Evolutionary conservation across 2,888 invertebrate genomes (phyloP).

Genomic region (Eilema caniola): DNA sequence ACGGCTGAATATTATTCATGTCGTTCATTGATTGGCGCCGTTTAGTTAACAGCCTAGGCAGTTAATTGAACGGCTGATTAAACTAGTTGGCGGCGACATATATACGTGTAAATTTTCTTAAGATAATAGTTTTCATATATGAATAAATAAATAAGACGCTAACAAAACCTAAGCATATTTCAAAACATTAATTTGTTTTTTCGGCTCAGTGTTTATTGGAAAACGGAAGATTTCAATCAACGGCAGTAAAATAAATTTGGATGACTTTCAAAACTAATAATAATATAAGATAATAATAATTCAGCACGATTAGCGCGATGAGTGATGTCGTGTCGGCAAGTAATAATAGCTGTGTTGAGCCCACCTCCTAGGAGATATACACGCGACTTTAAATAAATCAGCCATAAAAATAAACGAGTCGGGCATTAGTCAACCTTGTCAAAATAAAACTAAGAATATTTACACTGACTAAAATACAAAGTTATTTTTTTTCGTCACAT

Average conservation of each 20-base stretch:
- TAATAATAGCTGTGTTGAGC: constrained; percentile 79
- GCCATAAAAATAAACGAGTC: constrained; percentile 82
- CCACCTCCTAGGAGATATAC: constrained; percentile 74
- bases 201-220: constrained; percentile 24
- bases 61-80: no score
- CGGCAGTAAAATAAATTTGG: constrained; percentile 61
- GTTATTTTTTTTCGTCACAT: constrained; percentile 51
- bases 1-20: no score
- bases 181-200: not conserved
- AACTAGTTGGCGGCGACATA: no score
- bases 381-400: constrained; percentile 80
- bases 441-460: constrained; percentile 81
- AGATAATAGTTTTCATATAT: not conserved
- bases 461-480: constrained; percentile 62
- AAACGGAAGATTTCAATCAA: constrained; percentile 56
- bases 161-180: not conserved
- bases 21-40: no score
- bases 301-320: constrained; percentile 79
- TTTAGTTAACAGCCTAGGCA: no score
- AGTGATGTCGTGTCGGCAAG: constrained; percentile 82
- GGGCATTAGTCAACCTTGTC: constrained; percentile 84
- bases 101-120: not conserved
- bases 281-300: constrained; percentile 78
- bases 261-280: constrained; percentile 74
- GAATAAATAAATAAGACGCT: not conserved